Conservation (phyloP, 2,113 vertebrate species). For the Sphyrna mokarran region DNA sequence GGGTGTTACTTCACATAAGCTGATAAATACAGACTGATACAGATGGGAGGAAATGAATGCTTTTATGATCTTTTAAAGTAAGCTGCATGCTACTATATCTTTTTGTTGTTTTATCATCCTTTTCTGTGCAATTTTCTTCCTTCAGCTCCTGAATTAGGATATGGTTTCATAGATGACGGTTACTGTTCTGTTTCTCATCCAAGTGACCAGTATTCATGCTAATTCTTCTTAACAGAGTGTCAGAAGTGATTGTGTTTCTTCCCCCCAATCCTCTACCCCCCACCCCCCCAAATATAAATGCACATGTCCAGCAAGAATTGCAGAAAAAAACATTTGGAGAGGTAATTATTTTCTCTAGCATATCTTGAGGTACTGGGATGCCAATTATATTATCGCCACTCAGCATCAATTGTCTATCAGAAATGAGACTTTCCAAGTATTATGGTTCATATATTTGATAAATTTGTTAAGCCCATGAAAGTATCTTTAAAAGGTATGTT, state of each 20-base stretch:
- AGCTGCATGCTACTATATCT: not conserved
- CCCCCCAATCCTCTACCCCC: too few species aligned
- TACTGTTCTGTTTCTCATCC: not conserved
- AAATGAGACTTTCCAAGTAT: not conserved
- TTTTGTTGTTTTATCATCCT: not conserved
- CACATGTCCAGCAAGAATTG: not conserved
- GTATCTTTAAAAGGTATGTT: not conserved
- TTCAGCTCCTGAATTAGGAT: not conserved
- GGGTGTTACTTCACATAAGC: not conserved
- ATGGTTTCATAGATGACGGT: not conserved
- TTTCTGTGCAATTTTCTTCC: not conserved
- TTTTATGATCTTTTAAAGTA: not conserved
- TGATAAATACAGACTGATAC: not conserved
- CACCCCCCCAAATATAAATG: not conserved
- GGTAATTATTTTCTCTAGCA: not conserved
- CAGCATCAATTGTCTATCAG: not conserved
- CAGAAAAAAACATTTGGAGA: not conserved
- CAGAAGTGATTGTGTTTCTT: not conserved
- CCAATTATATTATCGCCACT: not conserved
- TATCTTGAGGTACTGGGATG: not conserved
- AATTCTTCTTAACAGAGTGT: not conserved
- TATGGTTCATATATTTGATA: not conserved
- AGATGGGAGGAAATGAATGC: not conserved
- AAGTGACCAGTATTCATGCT: not conserved
- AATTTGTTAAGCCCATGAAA: not conserved